Percentiles rank a stretch among this genome's conserved stretches.
Conservation (phyloP, 2,797 vertebrate genomes). For the Falco concolor region DNA sequence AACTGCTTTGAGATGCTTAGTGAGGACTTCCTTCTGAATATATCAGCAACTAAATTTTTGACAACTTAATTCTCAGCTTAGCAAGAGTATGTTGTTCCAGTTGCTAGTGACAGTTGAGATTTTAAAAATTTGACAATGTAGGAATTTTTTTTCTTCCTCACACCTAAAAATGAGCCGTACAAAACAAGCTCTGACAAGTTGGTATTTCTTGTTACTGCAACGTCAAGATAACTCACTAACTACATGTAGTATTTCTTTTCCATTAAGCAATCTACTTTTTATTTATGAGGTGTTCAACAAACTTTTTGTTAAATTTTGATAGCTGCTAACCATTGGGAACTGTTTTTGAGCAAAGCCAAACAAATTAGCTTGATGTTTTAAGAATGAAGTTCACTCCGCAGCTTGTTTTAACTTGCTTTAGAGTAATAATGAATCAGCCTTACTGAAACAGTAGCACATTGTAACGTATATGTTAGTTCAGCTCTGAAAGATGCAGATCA, state of each 20-base stretch:
- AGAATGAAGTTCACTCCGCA: background rate
- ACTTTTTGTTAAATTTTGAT: background rate
- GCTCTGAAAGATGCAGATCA: background rate
- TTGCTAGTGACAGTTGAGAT: background rate
- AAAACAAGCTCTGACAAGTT: background rate
- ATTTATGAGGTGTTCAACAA: background rate
- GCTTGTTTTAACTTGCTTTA: background rate
- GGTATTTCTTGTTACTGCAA: background rate
- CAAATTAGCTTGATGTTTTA: background rate
- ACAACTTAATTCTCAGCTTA: background rate
- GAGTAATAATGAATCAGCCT: background rate
- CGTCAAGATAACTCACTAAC: background rate
- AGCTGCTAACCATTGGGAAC: background rate
- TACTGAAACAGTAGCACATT: background rate
- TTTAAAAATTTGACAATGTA: background rate
- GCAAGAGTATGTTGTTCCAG: background rate
- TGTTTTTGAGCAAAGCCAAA: background rate
- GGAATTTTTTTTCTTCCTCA: background rate
- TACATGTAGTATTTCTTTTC: background rate
- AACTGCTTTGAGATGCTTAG: background rate
- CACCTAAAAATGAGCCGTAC: background rate
- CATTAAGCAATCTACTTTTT: background rate
- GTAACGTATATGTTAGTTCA: background rate
- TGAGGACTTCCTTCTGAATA: background rate
- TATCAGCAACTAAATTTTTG: background rate